Conservation (phyloP, 2,797 vertebrate species). For the Gephyroberyx darwinii region DNA sequence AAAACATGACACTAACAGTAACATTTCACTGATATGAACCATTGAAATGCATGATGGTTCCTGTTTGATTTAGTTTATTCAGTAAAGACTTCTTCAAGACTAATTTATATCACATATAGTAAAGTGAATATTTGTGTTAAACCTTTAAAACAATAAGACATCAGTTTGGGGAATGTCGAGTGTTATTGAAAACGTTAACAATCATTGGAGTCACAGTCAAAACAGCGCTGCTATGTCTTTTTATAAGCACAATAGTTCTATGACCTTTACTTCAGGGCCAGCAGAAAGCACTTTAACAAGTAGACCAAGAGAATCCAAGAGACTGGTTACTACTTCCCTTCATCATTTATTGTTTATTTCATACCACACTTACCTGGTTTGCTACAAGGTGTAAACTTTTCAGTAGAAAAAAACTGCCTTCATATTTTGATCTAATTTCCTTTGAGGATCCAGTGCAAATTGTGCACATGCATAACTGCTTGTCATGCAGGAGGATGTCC, state of each 20-base stretch:
- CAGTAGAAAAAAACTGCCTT: background rate
- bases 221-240: conserved; percentile 32
- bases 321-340: conserved; percentile 1
- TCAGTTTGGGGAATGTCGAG: background rate
- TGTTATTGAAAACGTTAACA: background rate
- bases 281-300: conserved; percentile 17
- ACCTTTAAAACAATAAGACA: background rate
- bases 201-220: conserved; percentile 41
- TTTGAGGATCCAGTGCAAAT: conserved; percentile 13
- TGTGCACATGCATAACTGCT: background rate
- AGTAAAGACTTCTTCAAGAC: background rate
- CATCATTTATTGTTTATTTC: background rate
- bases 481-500: conserved; percentile 14
- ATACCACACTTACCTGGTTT: background rate
- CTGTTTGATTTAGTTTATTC: background rate
- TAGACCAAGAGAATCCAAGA: background rate
- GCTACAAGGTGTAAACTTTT: conserved; percentile 7
- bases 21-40: background rate
- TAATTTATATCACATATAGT: background rate
- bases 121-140: background rate
- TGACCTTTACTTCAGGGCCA: conserved; percentile 56
- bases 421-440: conserved; percentile 14
- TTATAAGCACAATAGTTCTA: conserved; percentile 23
- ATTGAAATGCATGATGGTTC: background rate
- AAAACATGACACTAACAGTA: no score